phyloP scores from a whole-genome alignment of 1,140 invertebrate species.

The Bursaphelenchus mucronatus region DNA sequence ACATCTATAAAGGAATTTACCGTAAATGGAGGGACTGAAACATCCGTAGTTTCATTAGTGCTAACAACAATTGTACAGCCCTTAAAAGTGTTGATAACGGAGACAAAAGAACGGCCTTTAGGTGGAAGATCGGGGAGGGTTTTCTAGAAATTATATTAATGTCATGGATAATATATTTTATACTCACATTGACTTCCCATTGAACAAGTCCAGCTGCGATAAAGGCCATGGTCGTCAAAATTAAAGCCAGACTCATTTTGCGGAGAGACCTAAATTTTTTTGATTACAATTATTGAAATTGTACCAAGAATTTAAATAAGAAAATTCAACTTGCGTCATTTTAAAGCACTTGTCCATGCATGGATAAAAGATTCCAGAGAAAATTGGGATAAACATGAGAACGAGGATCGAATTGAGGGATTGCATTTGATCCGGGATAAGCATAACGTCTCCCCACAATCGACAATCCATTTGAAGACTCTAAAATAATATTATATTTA shows the following conservation, averaged over 20 bases:
- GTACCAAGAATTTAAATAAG: background rate
- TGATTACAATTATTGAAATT: conserved; percentile 5
- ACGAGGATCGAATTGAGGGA: conserved; percentile 61
- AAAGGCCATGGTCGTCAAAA: conserved; percentile 77
- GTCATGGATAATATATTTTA: too few species aligned
- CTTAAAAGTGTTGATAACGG: conserved; percentile 68
- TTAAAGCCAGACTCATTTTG: conserved; percentile 70
- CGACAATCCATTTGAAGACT: conserved; percentile 32
- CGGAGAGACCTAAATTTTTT: background rate
- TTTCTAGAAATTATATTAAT: conserved; percentile 66
- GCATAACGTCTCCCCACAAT: conserved; percentile 34
- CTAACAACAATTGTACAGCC: conserved; percentile 18
- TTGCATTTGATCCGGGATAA: conserved; percentile 84
- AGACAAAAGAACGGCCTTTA: conserved; percentile 67
- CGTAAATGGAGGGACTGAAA: background rate
- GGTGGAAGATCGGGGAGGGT: conserved; percentile 69
- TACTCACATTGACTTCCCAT: conserved; percentile 61
- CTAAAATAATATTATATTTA: too few species aligned
- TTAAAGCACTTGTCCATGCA: background rate
- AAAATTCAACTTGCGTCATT: background rate
- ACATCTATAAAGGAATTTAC: background rate
- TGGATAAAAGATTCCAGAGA: background rate
- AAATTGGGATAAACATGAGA: conserved; percentile 36
- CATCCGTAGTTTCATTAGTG: background rate
- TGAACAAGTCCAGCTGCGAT: conserved; percentile 78